A percentile compares a stretch with the other conserved stretches of the same genome.
phyloP scores from a whole-genome alignment of 2,888 invertebrate genomes.

The Aphidius colemani region DNA sequence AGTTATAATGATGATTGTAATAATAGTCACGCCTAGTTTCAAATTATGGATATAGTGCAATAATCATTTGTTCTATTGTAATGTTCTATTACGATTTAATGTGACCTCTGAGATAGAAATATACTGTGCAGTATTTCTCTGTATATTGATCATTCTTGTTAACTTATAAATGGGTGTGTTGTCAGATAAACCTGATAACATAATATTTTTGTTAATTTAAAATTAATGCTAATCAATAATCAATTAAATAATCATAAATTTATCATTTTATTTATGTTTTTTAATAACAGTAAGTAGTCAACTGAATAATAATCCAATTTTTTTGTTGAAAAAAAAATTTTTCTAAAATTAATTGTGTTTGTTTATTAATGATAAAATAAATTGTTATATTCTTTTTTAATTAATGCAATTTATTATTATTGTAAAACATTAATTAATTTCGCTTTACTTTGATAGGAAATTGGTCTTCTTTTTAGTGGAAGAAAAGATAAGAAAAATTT shows the following conservation, averaged over 20 bases:
- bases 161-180: constrained; percentile 23
- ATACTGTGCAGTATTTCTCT: not conserved
- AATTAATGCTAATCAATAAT: constrained; percentile 1
- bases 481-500: too few species aligned
- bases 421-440: too few species aligned
- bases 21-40: not conserved
- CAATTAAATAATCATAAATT: constrained; percentile 3
- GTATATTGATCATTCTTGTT: not conserved
- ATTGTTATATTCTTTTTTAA: too few species aligned
- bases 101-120: constrained; percentile 13
- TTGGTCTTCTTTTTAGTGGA: too few species aligned
- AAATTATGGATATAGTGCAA: constrained; percentile 21
- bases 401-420: too few species aligned
- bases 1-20: not conserved
- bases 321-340: not conserved
- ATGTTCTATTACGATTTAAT: constrained; percentile 15
- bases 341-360: too few species aligned
- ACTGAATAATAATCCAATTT: not conserved
- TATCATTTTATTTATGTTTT: not conserved
- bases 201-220: not conserved
- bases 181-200: too few species aligned
- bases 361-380: too few species aligned
- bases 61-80: constrained; percentile 25
- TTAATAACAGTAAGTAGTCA: not conserved
- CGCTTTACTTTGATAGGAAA: too few species aligned